Evolutionary conservation across 1,140 invertebrate genomes (phyloP).

Genomic region (Bombus impatiens): DNA sequence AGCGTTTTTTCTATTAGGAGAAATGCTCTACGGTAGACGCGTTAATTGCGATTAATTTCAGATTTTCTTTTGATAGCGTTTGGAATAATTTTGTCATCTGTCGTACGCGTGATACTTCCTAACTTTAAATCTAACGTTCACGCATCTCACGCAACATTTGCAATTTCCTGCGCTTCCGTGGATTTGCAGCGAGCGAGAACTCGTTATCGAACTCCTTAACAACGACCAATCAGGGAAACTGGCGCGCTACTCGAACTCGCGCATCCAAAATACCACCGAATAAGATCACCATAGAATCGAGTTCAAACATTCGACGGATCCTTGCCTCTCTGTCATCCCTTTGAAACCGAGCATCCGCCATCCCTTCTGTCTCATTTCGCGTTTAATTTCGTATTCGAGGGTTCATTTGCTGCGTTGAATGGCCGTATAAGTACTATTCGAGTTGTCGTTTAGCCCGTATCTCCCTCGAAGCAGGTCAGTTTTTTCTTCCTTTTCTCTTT

Average conservation of each 20-base stretch:
- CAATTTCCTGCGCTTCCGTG: not conserved
- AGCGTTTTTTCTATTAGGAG: too few relatives aligned
- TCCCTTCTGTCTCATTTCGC: not conserved
- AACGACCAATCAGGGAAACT: not conserved
- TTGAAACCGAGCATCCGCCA: not conserved
- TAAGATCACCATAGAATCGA: not conserved
- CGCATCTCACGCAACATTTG: not conserved
- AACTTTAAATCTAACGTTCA: not conserved
- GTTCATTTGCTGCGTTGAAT: constrained; percentile 36
- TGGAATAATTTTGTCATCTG: too few relatives aligned
- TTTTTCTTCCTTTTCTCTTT: not conserved
- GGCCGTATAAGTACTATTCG: constrained; percentile 1
- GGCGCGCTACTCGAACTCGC: not conserved
- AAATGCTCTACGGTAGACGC: too few relatives aligned
- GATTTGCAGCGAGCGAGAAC: not conserved
- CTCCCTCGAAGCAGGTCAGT: constrained; percentile 8
- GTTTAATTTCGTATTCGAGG: constrained; percentile 37
- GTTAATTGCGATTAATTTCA: too few relatives aligned
- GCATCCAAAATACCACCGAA: not conserved
- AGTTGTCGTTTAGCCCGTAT: constrained; percentile 20
- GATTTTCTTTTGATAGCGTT: too few relatives aligned
- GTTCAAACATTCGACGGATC: constrained; percentile 23
- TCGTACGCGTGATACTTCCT: rapidly evolving
- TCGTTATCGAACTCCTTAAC: constrained; percentile 1
- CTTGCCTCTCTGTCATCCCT: not conserved